Percentiles rank a stretch among this genome's conserved stretches.
Conservation (phyloP, 2,113 vertebrate species). For the Rousettus leschenaultii region DNA sequence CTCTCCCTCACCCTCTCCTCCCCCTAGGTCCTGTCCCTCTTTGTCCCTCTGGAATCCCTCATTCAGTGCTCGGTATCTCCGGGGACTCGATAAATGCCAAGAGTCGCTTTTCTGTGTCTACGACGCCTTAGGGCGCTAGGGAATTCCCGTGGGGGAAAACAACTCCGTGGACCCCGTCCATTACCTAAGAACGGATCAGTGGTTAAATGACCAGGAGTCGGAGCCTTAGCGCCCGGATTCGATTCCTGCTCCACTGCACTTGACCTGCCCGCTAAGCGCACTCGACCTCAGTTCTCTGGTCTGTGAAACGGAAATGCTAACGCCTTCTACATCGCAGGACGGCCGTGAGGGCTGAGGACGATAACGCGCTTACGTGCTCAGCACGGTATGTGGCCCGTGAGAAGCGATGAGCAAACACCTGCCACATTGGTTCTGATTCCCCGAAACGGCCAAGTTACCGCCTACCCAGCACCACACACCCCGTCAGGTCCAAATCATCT, state of each 20-base stretch:
- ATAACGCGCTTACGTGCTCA: accelerated
- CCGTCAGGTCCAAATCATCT: neutral
- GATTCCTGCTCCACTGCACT: neutral
- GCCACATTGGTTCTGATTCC: accelerated
- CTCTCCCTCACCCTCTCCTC: neutral
- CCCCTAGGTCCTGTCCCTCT: neutral
- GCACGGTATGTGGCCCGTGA: accelerated
- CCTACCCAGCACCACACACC: neutral
- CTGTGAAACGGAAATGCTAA: neutral
- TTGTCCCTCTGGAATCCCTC: neutral
- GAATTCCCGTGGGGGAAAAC: neutral
- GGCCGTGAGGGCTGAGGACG: accelerated
- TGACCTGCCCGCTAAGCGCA: no score
- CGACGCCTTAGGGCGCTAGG: neutral
- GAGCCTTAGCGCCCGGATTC: neutral
- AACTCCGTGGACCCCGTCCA: neutral
- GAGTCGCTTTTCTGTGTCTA: neutral
- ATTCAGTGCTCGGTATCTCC: neutral
- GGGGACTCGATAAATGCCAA: neutral
- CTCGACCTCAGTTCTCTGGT: neutral
- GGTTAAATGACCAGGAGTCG: neutral
- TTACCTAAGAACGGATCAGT: neutral
- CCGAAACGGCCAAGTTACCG: neutral
- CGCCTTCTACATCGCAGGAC: accelerated
- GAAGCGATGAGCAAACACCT: no score